Percentiles rank a stretch among this genome's conserved stretches.
These are phyloP conservation scores for Pitangus sulphuratus DNA, from an alignment of 2,797 vertebrate genomes.

Conservation along the genomic window DNA sequence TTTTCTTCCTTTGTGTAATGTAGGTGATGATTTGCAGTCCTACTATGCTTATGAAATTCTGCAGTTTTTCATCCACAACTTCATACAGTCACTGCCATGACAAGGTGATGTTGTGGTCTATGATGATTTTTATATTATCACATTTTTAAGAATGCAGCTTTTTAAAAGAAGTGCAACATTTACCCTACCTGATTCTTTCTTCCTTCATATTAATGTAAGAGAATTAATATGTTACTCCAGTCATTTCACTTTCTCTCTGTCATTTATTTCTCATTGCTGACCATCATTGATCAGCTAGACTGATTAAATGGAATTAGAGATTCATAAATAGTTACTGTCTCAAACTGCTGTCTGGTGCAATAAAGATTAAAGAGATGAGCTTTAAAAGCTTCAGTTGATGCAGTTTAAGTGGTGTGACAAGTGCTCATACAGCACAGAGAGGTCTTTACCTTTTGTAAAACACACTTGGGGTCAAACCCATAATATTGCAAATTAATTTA, in stretches of 20 bases:
- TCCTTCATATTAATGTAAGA: not conserved
- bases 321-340: constrained; percentile 72
- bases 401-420: not conserved
- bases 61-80: not conserved
- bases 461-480: not conserved
- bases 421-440: not conserved
- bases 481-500: not conserved
- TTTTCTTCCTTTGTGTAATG: not conserved
- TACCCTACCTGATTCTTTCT: not conserved
- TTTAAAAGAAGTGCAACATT: not conserved
- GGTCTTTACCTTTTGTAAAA: not conserved
- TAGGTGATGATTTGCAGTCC: not conserved
- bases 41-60: not conserved
- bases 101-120: not conserved
- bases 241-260: not conserved
- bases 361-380: constrained; percentile 68
- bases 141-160: not conserved
- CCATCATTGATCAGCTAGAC: constrained; percentile 52
- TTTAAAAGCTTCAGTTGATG: constrained; percentile 31
- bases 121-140: not conserved
- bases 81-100: not conserved
- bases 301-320: constrained; percentile 75
- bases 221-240: not conserved
- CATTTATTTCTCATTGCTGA: constrained; percentile 3
- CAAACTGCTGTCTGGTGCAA: constrained; percentile 56